These are phyloP conservation scores for Bellardia bayeri DNA, from an alignment of 2,888 invertebrate species.

Conservation along the genomic window DNA sequence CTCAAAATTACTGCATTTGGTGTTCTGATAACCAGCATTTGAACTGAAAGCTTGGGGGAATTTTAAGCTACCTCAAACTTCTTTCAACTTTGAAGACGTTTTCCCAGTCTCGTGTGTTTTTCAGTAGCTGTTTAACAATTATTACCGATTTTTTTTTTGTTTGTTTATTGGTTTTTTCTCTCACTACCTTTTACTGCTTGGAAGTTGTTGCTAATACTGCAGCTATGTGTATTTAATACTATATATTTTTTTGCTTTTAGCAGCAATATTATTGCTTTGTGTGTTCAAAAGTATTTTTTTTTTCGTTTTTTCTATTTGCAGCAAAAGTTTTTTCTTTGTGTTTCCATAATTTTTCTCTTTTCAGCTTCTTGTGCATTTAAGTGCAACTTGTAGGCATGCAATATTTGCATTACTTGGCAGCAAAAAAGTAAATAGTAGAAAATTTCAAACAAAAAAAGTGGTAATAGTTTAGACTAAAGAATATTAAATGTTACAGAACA, in stretches of 20 bases:
- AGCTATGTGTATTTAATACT: background rate
- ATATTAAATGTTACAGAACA: background rate
- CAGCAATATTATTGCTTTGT: constrained; percentile 22
- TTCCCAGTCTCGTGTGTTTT: background rate
- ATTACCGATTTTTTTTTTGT: background rate
- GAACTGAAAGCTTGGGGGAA: too few species aligned
- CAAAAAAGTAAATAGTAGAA: background rate
- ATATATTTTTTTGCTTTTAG: background rate
- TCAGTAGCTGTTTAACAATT: constrained; percentile 1
- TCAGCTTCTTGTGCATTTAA: constrained; percentile 79
- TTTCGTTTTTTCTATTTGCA: background rate
- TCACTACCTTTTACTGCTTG: background rate
- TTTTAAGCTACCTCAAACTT: too few species aligned
- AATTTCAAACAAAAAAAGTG: background rate
- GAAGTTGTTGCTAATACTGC: background rate
- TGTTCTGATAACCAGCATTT: too few species aligned
- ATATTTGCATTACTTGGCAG: constrained; percentile 68
- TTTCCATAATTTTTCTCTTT: constrained; percentile 60
- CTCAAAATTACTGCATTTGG: too few species aligned
- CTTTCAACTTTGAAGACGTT: background rate
- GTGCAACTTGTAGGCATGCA: constrained; percentile 81
- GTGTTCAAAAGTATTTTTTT: constrained; percentile 13
- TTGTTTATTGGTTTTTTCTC: background rate
- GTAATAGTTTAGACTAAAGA: background rate
- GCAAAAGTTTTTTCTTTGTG: constrained; percentile 23